These are phyloP conservation scores for Streptopelia turtur DNA, from an alignment of 2,797 vertebrate species.

Conservation along the genomic window DNA sequence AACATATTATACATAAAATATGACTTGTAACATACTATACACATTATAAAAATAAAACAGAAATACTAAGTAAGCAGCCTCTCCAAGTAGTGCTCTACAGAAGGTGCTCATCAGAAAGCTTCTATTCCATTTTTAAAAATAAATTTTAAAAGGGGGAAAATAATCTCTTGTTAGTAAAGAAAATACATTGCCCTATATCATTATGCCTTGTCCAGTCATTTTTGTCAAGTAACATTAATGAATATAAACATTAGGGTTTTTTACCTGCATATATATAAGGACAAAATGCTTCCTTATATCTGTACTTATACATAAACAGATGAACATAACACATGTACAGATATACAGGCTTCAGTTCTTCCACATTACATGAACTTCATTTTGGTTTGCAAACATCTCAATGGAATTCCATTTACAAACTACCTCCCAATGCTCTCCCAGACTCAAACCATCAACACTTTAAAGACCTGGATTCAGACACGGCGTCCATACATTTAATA, in stretches of 20 bases:
- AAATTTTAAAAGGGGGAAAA: background rate
- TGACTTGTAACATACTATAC: background rate
- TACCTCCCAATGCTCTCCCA: background rate
- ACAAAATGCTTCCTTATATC: background rate
- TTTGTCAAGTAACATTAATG: background rate
- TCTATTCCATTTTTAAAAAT: background rate
- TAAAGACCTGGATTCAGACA: background rate
- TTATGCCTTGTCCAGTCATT: background rate
- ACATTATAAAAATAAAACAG: background rate
- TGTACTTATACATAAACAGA: accelerated
- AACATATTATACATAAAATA: background rate
- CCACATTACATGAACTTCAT: background rate
- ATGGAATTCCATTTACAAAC: background rate
- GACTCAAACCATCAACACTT: background rate
- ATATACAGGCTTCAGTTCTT: background rate
- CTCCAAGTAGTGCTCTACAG: background rate
- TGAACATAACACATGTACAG: accelerated
- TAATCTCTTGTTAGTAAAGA: background rate
- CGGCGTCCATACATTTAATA: accelerated
- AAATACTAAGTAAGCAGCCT: background rate
- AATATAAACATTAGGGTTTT: background rate
- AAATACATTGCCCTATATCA: background rate
- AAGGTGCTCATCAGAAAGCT: background rate
- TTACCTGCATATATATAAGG: background rate
- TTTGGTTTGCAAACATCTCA: background rate